phyloP scores from a whole-genome alignment of 2,888 invertebrate species.

The Lamellibrachia satsuma region DNA sequence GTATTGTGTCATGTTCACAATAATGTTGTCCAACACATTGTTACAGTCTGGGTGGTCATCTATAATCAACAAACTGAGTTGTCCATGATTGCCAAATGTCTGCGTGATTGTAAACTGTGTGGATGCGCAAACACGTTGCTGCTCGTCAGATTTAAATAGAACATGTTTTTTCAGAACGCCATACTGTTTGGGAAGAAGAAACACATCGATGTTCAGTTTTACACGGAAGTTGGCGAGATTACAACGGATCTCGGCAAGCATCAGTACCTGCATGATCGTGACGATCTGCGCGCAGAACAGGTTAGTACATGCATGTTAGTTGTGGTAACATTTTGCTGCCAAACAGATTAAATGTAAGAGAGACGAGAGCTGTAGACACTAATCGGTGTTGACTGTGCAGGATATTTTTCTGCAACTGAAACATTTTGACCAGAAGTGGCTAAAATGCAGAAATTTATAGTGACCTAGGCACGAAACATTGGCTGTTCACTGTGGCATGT shows the following conservation, averaged over 20 bases:
- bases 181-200: slow-evolving; percentile 99
- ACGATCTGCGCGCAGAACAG: slow-evolving; percentile 98
- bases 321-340: not conserved
- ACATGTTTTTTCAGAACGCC: slow-evolving; percentile 76
- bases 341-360: not conserved
- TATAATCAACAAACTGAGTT: no score
- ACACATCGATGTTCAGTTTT: slow-evolving; percentile 98
- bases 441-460: no score
- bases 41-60: no score
- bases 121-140: no score
- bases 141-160: not conserved
- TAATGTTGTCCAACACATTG: not conserved
- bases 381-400: no score
- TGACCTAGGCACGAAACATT: no score
- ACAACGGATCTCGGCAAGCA: slow-evolving; percentile 99
- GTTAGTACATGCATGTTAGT: slow-evolving; percentile 44
- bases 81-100: no score
- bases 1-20: not conserved
- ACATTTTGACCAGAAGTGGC: no score
- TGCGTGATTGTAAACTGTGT: no score
- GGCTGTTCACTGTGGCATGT: not conserved
- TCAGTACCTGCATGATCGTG: slow-evolving; percentile 99
- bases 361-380: no score
- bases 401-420: no score
- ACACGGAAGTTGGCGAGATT: slow-evolving; percentile 99